These are phyloP conservation scores for Drosophila tripunctata DNA, from an alignment of 2,888 invertebrate species.

Conservation along the genomic window DNA sequence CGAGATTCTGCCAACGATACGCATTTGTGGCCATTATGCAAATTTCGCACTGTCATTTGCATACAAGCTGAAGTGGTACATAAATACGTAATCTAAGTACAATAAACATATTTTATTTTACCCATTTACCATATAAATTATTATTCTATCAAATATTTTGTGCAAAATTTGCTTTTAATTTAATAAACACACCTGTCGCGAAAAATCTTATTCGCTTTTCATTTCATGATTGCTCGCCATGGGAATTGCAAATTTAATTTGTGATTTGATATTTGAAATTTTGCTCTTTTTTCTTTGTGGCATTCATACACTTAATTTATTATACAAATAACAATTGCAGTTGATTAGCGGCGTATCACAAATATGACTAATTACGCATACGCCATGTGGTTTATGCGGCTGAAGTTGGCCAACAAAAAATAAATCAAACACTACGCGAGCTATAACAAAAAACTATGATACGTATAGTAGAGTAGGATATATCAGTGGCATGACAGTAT, in stretches of 20 bases:
- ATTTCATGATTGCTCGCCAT: conserved; percentile 6
- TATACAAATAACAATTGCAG: conserved; percentile 15
- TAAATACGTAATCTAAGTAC: conserved; percentile 22
- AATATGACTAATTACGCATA: conserved; percentile 59
- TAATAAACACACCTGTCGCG: conserved; percentile 17
- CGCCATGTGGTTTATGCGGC: conserved; percentile 46
- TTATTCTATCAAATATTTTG: conserved; percentile 18
- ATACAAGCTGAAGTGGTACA: conserved; percentile 46
- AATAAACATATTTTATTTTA: conserved; percentile 43
- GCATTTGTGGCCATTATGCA: conserved; percentile 53
- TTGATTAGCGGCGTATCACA: conserved; percentile 26
- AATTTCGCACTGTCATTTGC: conserved; percentile 56
- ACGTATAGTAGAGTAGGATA: too few species aligned
- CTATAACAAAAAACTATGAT: conserved; percentile 1
- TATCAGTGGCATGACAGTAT: conserved; percentile 16
- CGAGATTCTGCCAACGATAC: conserved; percentile 1
- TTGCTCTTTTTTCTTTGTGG: not conserved
- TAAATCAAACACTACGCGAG: conserved; percentile 41
- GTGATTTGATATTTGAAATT: too few species aligned
- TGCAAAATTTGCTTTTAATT: not conserved
- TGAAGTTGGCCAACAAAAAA: conserved; percentile 1
- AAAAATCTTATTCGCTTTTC: conserved; percentile 2
- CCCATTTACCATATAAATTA: conserved; percentile 20
- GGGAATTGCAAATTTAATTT: conserved; percentile 3
- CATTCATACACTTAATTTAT: conserved; percentile 4